Evolutionary conservation across 2,797 vertebrate species (phyloP).

Genomic region (Xenentodon cancila): DNA sequence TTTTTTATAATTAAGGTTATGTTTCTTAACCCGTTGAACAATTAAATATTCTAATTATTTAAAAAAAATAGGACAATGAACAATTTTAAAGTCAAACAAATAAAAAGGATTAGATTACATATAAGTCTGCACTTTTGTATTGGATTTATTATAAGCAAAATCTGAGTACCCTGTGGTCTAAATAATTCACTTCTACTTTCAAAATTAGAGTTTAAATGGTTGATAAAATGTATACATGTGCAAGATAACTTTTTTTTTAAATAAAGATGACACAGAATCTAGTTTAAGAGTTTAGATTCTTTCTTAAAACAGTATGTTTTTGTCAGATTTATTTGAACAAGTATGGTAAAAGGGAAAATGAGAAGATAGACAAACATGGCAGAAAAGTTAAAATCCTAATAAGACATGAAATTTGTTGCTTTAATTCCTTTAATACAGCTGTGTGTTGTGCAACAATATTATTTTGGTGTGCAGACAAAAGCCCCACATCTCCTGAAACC

Average conservation of each 20-base stretch:
- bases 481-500: conserved; percentile 80
- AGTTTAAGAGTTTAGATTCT: neutral
- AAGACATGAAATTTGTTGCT: conserved; percentile 17
- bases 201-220: no score
- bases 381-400: neutral
- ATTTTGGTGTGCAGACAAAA: conserved; percentile 69
- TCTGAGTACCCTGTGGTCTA: no score
- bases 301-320: neutral
- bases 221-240: neutral
- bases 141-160: no score
- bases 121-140: no score
- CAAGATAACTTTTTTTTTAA: neutral
- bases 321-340: conserved; percentile 5
- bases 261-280: neutral
- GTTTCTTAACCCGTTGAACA: no score
- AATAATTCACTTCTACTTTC: no score
- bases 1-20: no score
- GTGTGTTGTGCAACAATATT: conserved; percentile 43
- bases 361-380: neutral
- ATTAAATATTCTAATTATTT: no score
- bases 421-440: conserved; percentile 20
- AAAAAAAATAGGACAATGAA: no score
- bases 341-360: neutral
- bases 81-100: no score
- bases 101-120: no score